Evolutionary conservation across 1,140 invertebrate species (phyloP).

Genomic region (Aphaenogaster floridana): DNA sequence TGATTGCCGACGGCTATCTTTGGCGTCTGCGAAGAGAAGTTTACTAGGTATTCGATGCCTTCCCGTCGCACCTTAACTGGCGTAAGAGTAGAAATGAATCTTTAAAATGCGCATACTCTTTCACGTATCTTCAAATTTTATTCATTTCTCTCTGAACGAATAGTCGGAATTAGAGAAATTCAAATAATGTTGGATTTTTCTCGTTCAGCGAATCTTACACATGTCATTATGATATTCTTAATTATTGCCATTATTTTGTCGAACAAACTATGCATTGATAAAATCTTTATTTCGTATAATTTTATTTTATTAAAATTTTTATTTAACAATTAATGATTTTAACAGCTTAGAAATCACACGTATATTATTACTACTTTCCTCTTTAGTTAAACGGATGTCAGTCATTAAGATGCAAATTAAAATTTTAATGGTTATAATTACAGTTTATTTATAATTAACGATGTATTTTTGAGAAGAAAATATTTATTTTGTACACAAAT

Average conservation of each 20-base stretch:
- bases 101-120: neutral
- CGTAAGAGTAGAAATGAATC: constrained; percentile 18
- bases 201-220: neutral
- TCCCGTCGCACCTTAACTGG: constrained; percentile 54
- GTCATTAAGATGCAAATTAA: neutral
- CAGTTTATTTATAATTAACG: neutral
- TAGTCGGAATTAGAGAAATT: neutral
- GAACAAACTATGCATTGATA: neutral
- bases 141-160: neutral
- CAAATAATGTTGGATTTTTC: neutral
- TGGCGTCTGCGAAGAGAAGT: constrained; percentile 47
- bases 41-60: constrained; percentile 63
- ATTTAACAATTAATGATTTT: neutral
- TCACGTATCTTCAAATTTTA: neutral
- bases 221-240: neutral
- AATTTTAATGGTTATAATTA: neutral
- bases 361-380: neutral
- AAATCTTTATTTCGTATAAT: neutral
- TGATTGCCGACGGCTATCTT: constrained; percentile 74
- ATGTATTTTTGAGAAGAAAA: neutral
- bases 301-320: neutral
- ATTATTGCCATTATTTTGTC: neutral
- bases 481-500: neutral
- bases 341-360: neutral
- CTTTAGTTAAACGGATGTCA: neutral